Base-by-base conservation (phyloP, 23 tunicate species). In the Pegea sp. region DNA sequence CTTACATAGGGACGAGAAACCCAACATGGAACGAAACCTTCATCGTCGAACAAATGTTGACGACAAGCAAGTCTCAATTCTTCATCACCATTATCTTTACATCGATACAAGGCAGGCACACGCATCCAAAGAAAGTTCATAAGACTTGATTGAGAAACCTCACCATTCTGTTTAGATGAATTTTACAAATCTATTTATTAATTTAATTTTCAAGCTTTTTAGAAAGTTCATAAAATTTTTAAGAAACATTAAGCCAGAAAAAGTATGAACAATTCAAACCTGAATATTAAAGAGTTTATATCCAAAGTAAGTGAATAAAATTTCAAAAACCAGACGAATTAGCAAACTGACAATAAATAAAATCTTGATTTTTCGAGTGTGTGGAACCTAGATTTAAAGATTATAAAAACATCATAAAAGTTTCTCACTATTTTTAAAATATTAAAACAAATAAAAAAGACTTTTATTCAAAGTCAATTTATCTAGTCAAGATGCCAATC, bases 1-100 rank as follows among this genome's bases (percentile, higher is more conserved):
- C 95, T 74, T 32, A 84, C 95, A 54, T 63, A 84, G n/a, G 95
- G 95, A 1, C 95, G 61, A 3, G 95, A 84, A 16, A 84, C 86
- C 60, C 74, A 84, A 72, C 95, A 84, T 5, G 95, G 95, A 20
- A 84, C 95, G 52, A 34, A 71, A 3, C 95, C 84, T 2, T 31
- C 48, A 0, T 62, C 52, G 24, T 61, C 66, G 23, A 58, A 28
- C 24, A 68, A 52, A 33, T 73, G 76, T 81, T 78, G 87, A 34
- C 52, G 52, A 49, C 95, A 84, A 5, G 95, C 95, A 16, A 55
- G 38, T 42, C 42, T 53, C 1, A 84, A 76, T 28, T 73, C 95
- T 8, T 38, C 46, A 16, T 38, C 46, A 5, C 84, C 95, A 26
- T 22, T 31, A n/a, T n/a, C n/a, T n/a, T n/a, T n/a, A 56, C 95